Evolutionary conservation across 2,797 vertebrate genomes (phyloP).

Genomic region (Tapirus indicus): DNA sequence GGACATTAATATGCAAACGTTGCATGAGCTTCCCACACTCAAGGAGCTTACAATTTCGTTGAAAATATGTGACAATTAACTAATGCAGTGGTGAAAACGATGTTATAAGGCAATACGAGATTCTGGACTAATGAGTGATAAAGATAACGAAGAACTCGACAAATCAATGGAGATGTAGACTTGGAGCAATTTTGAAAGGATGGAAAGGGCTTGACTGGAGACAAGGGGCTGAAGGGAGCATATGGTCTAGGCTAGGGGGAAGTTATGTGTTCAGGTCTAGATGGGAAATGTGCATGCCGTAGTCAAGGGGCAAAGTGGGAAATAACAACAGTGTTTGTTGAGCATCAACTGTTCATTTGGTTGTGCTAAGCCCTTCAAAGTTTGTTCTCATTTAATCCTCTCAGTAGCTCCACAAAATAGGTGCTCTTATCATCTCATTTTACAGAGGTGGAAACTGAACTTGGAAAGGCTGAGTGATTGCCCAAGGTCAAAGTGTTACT

Average conservation of each 20-base stretch:
- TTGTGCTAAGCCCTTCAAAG: not conserved
- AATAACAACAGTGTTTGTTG: not conserved
- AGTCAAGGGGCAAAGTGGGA: not conserved
- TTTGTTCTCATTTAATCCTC: not conserved
- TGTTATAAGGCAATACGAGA: not conserved
- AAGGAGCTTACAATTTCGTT: not conserved
- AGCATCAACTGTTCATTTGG: not conserved
- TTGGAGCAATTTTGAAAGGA: not conserved
- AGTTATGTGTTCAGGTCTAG: not conserved
- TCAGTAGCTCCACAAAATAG: not conserved
- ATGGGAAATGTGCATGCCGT: not conserved
- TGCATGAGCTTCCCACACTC: not conserved
- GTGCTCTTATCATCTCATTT: not conserved
- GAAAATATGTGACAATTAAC: slow-evolving; percentile 1
- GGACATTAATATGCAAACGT: not conserved
- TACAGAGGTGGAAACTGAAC: not conserved
- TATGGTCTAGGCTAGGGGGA: not conserved
- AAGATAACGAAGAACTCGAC: not conserved
- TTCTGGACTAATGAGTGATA: not conserved
- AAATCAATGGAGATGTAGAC: not conserved
- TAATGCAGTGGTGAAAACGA: not conserved
- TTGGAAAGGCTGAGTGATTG: not conserved
- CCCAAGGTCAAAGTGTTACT: not conserved
- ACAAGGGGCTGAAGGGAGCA: not conserved
- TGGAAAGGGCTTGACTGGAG: not conserved